Evolutionary conservation across 2,797 vertebrate species (phyloP).

Genomic region (Coccyzus lansbergi): DNA sequence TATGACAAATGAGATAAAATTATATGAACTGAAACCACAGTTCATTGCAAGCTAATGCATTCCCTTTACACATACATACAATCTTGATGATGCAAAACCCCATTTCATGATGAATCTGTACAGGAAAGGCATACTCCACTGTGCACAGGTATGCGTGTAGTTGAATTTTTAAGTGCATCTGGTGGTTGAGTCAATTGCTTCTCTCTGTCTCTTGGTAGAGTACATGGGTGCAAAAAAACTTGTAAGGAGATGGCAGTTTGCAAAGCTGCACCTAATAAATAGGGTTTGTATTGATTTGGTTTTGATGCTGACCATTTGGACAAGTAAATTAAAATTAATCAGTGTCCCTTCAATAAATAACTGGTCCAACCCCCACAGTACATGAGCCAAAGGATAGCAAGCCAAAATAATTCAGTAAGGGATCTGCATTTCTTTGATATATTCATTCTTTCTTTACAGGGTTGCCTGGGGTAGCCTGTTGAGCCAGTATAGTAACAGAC

Average conservation of each 20-base stretch:
- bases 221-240: background rate
- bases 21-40: background rate
- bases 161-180: background rate
- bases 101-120: background rate
- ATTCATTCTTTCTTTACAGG: background rate
- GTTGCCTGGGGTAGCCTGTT: background rate
- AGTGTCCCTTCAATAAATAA: background rate
- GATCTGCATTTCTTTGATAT: background rate
- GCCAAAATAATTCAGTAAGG: background rate
- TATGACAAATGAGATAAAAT: slow-evolving; percentile 11
- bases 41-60: background rate
- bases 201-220: background rate
- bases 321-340: background rate
- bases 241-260: background rate
- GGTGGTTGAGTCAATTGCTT: background rate
- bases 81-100: background rate
- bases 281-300: background rate
- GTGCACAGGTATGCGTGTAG: background rate
- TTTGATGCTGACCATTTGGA: background rate
- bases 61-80: background rate
- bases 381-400: background rate
- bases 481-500: background rate
- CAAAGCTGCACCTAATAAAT: background rate
- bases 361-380: background rate
- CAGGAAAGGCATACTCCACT: background rate